These are phyloP conservation scores for Nothobranchius kuhntae DNA, from an alignment of 2,113 vertebrate species.

Conservation along the genomic window DNA sequence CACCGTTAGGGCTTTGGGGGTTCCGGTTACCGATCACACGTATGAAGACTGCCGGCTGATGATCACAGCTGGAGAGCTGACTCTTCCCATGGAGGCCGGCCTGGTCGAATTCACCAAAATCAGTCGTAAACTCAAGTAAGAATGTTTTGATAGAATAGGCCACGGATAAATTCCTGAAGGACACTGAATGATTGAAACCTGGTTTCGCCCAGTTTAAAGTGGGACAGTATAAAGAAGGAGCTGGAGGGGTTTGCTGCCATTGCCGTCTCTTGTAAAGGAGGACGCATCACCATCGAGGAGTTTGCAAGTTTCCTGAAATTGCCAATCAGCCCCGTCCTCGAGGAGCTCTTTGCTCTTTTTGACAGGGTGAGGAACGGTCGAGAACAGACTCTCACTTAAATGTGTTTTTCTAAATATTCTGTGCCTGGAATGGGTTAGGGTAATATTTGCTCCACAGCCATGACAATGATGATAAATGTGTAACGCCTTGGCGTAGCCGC, in stretches of 20 bases:
- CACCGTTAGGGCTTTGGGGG: constrained; percentile 80
- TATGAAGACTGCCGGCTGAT: constrained; percentile 97
- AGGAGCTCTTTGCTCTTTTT: constrained; percentile 91
- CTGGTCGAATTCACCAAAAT: constrained; percentile 98
- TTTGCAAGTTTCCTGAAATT: constrained; percentile 91
- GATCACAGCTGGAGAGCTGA: constrained; percentile 95
- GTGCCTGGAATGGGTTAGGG: too few species aligned
- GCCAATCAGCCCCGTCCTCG: constrained; percentile 84
- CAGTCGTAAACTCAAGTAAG: constrained; percentile 94
- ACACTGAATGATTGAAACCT: not conserved
- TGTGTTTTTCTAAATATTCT: too few species aligned
- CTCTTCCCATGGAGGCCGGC: constrained; percentile 96
- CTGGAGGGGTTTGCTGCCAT: constrained; percentile 88
- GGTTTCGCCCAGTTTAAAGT: constrained; percentile 84
- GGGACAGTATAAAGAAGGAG: constrained; percentile 89
- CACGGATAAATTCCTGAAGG: not conserved
- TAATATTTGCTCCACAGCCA: too few species aligned
- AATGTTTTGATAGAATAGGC: not conserved
- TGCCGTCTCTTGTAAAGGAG: constrained; percentile 88
- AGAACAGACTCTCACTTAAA: not conserved
- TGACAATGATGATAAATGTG: too few species aligned
- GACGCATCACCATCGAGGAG: constrained; percentile 90
- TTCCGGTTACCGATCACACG: constrained; percentile 94
- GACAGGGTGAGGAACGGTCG: constrained; percentile 85
- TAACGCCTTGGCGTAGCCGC: too few species aligned